Percentiles rank a stretch among this genome's conserved stretches.
phyloP scores from a whole-genome alignment of 2,113 vertebrate species.

The Bettongia penicillata region DNA sequence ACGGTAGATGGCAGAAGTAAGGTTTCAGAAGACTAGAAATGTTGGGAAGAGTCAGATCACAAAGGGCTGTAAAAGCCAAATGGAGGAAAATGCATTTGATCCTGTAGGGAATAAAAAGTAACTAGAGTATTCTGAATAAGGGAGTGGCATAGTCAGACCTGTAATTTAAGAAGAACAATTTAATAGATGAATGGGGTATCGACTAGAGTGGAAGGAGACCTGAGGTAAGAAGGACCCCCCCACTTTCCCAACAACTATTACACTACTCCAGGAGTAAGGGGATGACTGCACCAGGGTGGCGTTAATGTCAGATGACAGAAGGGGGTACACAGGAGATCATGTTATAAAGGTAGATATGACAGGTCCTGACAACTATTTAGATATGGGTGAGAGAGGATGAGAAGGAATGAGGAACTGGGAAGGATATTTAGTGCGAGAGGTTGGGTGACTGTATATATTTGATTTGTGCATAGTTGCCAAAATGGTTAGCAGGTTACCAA shows the following conservation, averaged over 20 bases:
- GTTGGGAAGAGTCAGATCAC: neutral
- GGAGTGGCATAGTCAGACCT: neutral
- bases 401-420: neutral
- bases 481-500: too few species aligned
- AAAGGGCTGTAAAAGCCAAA: neutral
- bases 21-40: too few species aligned
- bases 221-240: neutral
- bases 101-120: neutral
- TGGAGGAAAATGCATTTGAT: neutral
- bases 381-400: neutral
- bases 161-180: neutral
- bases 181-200: neutral
- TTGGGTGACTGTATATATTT: neutral
- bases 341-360: neutral
- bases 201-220: neutral
- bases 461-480: neutral
- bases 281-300: neutral
- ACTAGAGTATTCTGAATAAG: neutral
- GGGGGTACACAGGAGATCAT: neutral
- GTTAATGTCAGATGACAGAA: neutral
- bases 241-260: neutral
- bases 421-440: neutral
- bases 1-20: neutral
- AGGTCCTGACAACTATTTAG: neutral
- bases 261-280: neutral